Evolutionary conservation across 2,888 invertebrate species (phyloP).

Genomic region (Chironomus riparius): DNA sequence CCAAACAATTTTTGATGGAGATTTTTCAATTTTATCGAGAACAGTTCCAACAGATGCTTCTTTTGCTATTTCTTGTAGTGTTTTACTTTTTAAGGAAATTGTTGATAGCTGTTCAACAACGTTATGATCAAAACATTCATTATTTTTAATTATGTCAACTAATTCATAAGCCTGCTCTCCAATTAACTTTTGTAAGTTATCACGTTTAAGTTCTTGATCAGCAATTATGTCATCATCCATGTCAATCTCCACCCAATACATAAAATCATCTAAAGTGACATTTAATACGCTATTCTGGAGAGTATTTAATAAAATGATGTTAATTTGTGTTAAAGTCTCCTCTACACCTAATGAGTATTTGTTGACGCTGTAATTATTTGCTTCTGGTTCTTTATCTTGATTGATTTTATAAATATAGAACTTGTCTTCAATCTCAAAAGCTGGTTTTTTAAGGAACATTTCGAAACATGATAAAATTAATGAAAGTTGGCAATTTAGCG

Average conservation of each 20-base stretch:
- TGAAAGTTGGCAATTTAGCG: slow-evolving; percentile 33
- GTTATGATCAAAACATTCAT: slow-evolving; percentile 33
- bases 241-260: slow-evolving; percentile 37
- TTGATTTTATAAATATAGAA: slow-evolving; percentile 32
- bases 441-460: slow-evolving; percentile 31
- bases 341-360: slow-evolving; percentile 28
- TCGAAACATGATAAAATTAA: slow-evolving; percentile 34
- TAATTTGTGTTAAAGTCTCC: slow-evolving; percentile 34
- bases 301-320: slow-evolving; percentile 33
- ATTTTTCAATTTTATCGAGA: slow-evolving; percentile 33
- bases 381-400: slow-evolving; percentile 29
- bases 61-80: slow-evolving; percentile 32
- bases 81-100: slow-evolving; percentile 34
- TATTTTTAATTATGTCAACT: slow-evolving; percentile 32
- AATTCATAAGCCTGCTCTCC: slow-evolving; percentile 34
- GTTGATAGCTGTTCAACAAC: slow-evolving; percentile 33
- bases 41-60: slow-evolving; percentile 35
- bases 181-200: slow-evolving; percentile 34
- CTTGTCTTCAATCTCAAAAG: slow-evolving; percentile 30
- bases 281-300: slow-evolving; percentile 35
- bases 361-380: slow-evolving; percentile 24
- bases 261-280: slow-evolving; percentile 35
- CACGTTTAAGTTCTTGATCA: slow-evolving; percentile 5
- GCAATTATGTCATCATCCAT: slow-evolving; percentile 28
- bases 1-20: slow-evolving; percentile 22